Conservation (phyloP, 2,113 vertebrate species). For the Thalassoma bifasciatum region DNA sequence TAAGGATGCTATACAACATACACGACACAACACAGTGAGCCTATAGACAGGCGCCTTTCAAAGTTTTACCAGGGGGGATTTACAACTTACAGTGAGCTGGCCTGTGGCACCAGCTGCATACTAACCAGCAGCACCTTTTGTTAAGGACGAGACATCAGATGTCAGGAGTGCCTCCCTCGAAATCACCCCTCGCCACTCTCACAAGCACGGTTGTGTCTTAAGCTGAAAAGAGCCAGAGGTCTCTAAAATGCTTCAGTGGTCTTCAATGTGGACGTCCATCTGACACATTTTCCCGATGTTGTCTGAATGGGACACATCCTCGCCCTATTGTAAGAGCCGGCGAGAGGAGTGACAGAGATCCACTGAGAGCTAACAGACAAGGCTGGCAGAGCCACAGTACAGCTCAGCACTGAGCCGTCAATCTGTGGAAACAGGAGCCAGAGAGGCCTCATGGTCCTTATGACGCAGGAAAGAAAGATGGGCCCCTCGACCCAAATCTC, state of each 20-base stretch:
- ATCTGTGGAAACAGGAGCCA: slow-evolving; percentile 50
- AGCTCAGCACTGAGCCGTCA: slow-evolving; percentile 54
- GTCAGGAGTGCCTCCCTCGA: slow-evolving; percentile 67
- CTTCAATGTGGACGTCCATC: slow-evolving; percentile 70
- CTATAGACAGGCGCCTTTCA: slow-evolving; percentile 63
- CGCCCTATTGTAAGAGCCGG: slow-evolving; percentile 45
- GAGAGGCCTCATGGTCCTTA: slow-evolving; percentile 26
- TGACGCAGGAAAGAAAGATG: slow-evolving; percentile 26
- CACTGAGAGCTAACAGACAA: slow-evolving; percentile 57
- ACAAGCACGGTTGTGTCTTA: slow-evolving; percentile 65
- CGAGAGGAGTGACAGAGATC: slow-evolving; percentile 56
- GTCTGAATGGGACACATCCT: slow-evolving; percentile 67
- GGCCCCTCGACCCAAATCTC: slow-evolving; percentile 49
- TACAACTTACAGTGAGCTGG: slow-evolving; percentile 63
- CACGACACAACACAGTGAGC: slow-evolving; percentile 11
- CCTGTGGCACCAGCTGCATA: slow-evolving; percentile 64
- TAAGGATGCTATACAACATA: slow-evolving; percentile 53
- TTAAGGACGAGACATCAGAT: slow-evolving; percentile 70
- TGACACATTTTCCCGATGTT: slow-evolving; percentile 67
- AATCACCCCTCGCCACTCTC: slow-evolving; percentile 61
- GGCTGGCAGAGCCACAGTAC: slow-evolving; percentile 56
- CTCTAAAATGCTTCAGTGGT: slow-evolving; percentile 76
- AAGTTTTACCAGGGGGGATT: slow-evolving; percentile 63
- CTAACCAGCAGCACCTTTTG: slow-evolving; percentile 73
- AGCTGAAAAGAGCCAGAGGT: slow-evolving; percentile 72